Conservation (phyloP, 2,113 vertebrate genomes). For the Psittacus erithacus region DNA sequence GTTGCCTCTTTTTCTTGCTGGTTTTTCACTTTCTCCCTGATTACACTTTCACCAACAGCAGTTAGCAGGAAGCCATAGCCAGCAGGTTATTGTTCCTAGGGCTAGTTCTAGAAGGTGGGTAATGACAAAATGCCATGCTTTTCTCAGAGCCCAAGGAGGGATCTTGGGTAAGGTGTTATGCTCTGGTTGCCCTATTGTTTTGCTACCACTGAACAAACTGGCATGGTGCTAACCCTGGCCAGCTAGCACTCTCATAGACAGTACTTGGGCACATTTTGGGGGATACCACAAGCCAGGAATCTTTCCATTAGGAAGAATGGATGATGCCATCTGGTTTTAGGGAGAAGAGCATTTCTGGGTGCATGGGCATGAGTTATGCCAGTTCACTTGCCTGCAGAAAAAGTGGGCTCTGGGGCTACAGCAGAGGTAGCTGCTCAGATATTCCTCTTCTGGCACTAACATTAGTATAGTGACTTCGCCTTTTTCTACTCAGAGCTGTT, state of each 20-base stretch:
- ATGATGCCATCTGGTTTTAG: background rate
- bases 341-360: background rate
- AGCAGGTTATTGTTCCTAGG: background rate
- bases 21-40: background rate
- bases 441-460: background rate
- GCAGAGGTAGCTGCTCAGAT: background rate
- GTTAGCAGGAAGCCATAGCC: background rate
- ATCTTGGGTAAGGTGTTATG: background rate
- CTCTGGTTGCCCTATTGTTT: background rate
- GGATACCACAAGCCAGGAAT: background rate
- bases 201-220: background rate
- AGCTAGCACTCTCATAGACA: background rate
- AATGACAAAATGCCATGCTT: background rate
- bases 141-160: background rate
- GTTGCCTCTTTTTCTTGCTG: background rate
- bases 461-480: background rate
- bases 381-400: background rate
- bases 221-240: background rate
- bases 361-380: fast-evolving
- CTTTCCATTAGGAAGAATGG: background rate
- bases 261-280: background rate
- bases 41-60: background rate
- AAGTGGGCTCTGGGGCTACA: background rate
- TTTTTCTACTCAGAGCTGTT: background rate
- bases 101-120: background rate